Conservation (phyloP, 92 coral and sea anemone species). For the Galaxea fascicularis region DNA sequence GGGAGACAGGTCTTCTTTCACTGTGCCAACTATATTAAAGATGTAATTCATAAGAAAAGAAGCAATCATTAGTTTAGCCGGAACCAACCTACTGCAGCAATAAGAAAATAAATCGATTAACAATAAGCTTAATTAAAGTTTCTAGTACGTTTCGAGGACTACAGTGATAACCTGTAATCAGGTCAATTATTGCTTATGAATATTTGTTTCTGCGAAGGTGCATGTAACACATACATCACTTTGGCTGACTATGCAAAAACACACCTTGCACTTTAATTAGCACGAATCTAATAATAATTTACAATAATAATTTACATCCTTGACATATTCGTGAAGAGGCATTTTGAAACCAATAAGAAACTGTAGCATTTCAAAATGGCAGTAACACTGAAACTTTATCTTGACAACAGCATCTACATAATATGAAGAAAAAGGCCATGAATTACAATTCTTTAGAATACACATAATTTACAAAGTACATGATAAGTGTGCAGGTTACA, state of each 20-base stretch:
- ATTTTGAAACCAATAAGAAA: constrained; percentile 1
- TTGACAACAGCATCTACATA: constrained; percentile 1
- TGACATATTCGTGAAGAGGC: background rate
- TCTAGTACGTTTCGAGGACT: constrained; percentile 25
- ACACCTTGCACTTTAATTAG: constrained; percentile 27
- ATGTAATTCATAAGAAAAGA: constrained; percentile 22
- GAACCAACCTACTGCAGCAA: constrained; percentile 1
- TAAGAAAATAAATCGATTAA: constrained; percentile 17
- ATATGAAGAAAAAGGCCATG: background rate
- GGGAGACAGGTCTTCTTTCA: constrained; percentile 17
- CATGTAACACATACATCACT: constrained; percentile 25
- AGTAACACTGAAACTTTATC: constrained; percentile 4
- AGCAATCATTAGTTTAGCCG: constrained; percentile 19
- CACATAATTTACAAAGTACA: constrained; percentile 7
- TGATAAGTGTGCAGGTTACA: constrained; percentile 15
- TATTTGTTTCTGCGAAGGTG: constrained; percentile 17
- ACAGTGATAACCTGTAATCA: constrained; percentile 19
- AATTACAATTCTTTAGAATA: constrained; percentile 12
- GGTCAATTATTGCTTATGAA: constrained; percentile 16
- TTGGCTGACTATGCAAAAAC: constrained; percentile 15
- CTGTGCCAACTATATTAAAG: constrained; percentile 25
- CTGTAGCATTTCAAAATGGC: constrained; percentile 12
- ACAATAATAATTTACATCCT: background rate
- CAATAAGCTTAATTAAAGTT: constrained; percentile 11
- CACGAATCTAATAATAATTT: constrained; percentile 10